Percentiles rank a stretch among this genome's conserved stretches.
Evolutionary conservation across 2,113 vertebrate genomes (phyloP).

Genomic region (Hippocampus mohnikei): DNA sequence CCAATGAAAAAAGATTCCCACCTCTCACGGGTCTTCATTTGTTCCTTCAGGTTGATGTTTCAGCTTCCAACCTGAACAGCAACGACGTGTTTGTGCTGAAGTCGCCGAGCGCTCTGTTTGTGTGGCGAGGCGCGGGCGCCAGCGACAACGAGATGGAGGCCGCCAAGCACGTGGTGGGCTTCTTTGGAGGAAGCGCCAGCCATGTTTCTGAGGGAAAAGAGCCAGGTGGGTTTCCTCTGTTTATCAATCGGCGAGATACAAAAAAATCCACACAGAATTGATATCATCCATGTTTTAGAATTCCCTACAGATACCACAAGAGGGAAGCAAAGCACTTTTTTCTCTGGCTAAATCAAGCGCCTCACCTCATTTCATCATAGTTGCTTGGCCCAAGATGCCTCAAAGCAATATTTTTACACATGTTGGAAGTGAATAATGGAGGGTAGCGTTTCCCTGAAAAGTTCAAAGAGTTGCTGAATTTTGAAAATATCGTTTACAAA

Average conservation of each 20-base stretch:
- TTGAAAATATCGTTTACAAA: too few relatives aligned
- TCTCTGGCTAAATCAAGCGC: neutral
- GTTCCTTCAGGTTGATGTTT: conserved; percentile 54
- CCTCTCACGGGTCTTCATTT: neutral
- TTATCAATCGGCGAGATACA: neutral
- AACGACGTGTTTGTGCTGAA: conserved; percentile 79
- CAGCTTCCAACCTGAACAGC: conserved; percentile 70
- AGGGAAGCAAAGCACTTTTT: neutral
- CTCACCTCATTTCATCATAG: too few relatives aligned
- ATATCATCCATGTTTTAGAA: neutral
- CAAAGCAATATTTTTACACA: neutral
- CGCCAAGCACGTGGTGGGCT: conserved; percentile 63
- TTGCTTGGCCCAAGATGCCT: too few relatives aligned
- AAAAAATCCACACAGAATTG: neutral
- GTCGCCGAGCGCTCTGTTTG: conserved; percentile 28
- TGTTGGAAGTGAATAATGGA: too few relatives aligned
- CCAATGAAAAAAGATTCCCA: neutral
- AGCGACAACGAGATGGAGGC: conserved; percentile 64
- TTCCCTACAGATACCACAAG: neutral
- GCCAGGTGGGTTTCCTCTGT: conserved; percentile 59
- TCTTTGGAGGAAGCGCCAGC: conserved; percentile 62
- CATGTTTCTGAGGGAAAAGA: conserved; percentile 72
- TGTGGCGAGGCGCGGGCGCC: conserved; percentile 72
- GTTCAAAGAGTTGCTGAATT: too few relatives aligned
- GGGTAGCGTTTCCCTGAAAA: too few relatives aligned